Base-by-base conservation (phyloP, 2,113 vertebrate species). In the Tympanuchus pallidicinctus region DNA sequence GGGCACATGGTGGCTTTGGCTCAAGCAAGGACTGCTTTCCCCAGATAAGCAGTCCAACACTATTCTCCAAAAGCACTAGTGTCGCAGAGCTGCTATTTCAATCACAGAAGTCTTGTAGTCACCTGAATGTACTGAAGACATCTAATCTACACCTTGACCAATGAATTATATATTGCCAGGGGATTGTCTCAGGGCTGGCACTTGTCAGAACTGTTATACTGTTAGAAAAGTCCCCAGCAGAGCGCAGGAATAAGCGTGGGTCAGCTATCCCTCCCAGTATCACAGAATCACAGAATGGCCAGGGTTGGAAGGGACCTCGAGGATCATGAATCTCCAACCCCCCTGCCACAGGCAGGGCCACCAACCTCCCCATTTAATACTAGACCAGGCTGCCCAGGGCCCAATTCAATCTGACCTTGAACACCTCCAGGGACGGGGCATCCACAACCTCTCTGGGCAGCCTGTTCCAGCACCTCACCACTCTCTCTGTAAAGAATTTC, bases 21-120 rank as follows among this genome's bases (percentile, higher is more conserved):
- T 88, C 32, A n/a, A 59, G 20, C 21, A 15, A 34, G 5, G 47
- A 48, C 48, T 81, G 27, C 48, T 90, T 86, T 90, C 54, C 63
- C 40, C 30, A 9, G 38, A 70, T 40, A 42, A 70, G n/a, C 28
- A 77, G 47, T 19, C 18, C 43, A 38, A 66, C 48, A 52, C 42
- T 65, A 21, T 61, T 90, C 28, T 83, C 19, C 42, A 17, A 28
- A 1, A 27, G 2, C 0, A 0, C 0, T 66, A 25, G 13, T 1
- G 2, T 40, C 88, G 77, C 3, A 1, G 21, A 81, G 54, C 1
- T 4, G 36, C 24, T 66, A 34, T 42, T 67, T 73, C 54, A 27
- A 10, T 45, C 20, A 20, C 36, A 47, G 17, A 82, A 93, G 30
- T 61, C 43, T 22, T 82, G n/a, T 11, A 6, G 54, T 65, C 40